Evolutionary conservation across 2,113 vertebrate genomes (phyloP), one percentile per base, ranked within the genome.

Genomic region (Myotis yumanensis): DNA sequence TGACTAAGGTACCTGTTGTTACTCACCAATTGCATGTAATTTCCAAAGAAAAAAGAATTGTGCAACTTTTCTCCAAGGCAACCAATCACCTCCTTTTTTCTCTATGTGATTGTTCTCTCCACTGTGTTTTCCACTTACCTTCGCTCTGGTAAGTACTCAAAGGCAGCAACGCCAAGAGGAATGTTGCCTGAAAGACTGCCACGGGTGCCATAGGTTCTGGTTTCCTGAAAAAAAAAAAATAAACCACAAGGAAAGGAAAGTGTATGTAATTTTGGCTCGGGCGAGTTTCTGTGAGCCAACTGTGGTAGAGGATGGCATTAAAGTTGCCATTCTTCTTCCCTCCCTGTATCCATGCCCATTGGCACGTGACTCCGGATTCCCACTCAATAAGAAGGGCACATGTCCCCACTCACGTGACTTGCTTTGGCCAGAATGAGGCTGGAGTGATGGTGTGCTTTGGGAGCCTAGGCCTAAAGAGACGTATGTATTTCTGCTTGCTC

Each of bases 221-320:
- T n/a, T 96, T 95, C 94, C 98, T 98, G 97, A 94, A 93, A 93
- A 87, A 97, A 94, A 93, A 93, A 87, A 97, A n/a, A 95, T 11
- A 93, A 95, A 94, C 5, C 4, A 85, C 10, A 46, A 96, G 95
- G 95, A 52, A 95, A 46, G n/a, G 1, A 54, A 18, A 37, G 80
- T 71, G 46, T 52, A 90, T 48, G 90, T 48, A 28, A 17, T 30
- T 95, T 89, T 37, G 80, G 57, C n/a, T 85, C 5, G 2, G n/a
- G 30, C 23, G 71, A 9, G 3, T 66, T 62, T 85, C 48, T 75
- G 20, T 20, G 64, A 87, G 35, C 6, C 59, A 62, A 1, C 1
- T 32, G 48, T 22, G n/a, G 46, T 48, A 51, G 81, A 57, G 0
- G 10, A 48, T 4, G 46, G 7, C 52, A 28, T 30, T 20, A 20